A percentile compares a stretch with the other conserved stretches of the same genome.
Evolutionary conservation across 2,888 invertebrate genomes (phyloP).

Genomic region (Ptilodon capucinus): DNA sequence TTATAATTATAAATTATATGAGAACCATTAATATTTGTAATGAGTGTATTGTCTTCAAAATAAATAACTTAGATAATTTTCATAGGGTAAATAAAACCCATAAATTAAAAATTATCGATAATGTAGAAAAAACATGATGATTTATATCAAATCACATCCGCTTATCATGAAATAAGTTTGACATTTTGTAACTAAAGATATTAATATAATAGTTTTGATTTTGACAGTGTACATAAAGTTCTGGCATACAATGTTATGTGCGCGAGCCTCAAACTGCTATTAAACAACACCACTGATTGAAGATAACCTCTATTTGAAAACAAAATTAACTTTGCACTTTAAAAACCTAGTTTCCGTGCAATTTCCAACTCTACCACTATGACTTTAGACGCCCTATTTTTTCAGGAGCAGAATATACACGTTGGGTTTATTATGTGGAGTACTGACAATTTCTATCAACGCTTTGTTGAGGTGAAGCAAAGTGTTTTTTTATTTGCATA

Average conservation of each 20-base stretch:
- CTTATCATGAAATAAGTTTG: constrained; percentile 3
- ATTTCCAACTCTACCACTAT: constrained; percentile 9
- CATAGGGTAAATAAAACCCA: too few relatives aligned
- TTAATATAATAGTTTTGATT: constrained; percentile 13
- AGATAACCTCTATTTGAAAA: constrained; percentile 48
- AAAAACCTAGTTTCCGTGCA: neutral
- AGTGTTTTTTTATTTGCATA: constrained; percentile 31
- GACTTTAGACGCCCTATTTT: constrained; percentile 2
- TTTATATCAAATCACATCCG: neutral
- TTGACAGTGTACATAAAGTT: constrained; percentile 15
- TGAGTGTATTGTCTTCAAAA: too few relatives aligned
- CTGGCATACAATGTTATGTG: constrained; percentile 28
- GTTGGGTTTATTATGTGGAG: constrained; percentile 32
- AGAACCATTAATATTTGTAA: too few relatives aligned
- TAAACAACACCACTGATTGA: constrained; percentile 51
- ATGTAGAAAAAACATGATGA: neutral
- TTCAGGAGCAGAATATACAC: constrained; percentile 22
- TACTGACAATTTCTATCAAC: constrained; percentile 58
- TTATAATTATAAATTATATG: too few relatives aligned
- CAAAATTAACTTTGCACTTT: constrained; percentile 22
- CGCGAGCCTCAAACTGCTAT: constrained; percentile 37
- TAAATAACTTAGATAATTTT: too few relatives aligned
- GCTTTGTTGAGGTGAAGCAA: constrained; percentile 35
- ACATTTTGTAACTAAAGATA: constrained; percentile 5
- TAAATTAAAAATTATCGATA: too few relatives aligned